Evolutionary conservation across 2,888 invertebrate genomes (phyloP).

Genomic region (Siphonodentalium dalli): DNA sequence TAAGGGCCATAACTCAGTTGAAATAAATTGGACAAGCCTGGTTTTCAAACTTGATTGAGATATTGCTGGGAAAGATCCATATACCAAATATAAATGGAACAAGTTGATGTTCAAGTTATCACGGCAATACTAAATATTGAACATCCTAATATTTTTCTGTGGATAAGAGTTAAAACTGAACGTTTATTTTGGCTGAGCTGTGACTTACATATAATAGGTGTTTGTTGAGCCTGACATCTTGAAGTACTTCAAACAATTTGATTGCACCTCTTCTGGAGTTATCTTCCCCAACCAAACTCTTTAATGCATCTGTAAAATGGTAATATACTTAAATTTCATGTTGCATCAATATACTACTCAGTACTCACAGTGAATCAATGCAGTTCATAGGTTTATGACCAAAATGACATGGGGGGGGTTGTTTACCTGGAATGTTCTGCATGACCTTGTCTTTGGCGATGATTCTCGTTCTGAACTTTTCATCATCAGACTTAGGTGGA

Average conservation of each 20-base stretch:
- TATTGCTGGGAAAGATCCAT: too few relatives aligned
- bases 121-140: not conserved
- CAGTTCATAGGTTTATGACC: too few relatives aligned
- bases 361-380: too few relatives aligned
- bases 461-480: slow-evolving; percentile 68
- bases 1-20: too few relatives aligned
- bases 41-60: too few relatives aligned
- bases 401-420: not conserved
- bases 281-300: slow-evolving; percentile 84
- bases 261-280: slow-evolving; percentile 83
- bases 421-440: slow-evolving; percentile 62
- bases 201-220: slow-evolving; percentile 85
- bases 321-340: too few relatives aligned
- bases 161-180: not conserved
- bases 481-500: slow-evolving; percentile 70
- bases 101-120: not conserved
- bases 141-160: not conserved
- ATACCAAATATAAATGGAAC: not conserved
- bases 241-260: slow-evolving; percentile 86
- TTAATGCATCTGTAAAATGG: slow-evolving; percentile 76
- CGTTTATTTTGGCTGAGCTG: not conserved
- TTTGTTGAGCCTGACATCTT: slow-evolving; percentile 85
- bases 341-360: too few relatives aligned
- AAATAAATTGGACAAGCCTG: too few relatives aligned
- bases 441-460: slow-evolving; percentile 63